These are phyloP conservation scores for Chroicocephalus ridibundus DNA, from an alignment of 2,113 vertebrate species.

Conservation along the genomic window DNA sequence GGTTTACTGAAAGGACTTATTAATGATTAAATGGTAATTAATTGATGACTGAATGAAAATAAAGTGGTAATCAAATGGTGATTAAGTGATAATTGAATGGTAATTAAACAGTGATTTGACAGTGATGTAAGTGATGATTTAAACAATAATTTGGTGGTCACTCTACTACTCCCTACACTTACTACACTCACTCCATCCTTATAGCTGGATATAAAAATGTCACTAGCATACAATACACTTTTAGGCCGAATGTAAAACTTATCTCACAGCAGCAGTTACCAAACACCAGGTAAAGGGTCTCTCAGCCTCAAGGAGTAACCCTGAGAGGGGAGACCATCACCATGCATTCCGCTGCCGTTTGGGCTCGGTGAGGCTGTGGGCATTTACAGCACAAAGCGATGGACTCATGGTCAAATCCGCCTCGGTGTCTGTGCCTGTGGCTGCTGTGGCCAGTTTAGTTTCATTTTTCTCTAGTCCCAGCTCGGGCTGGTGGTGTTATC, in stretches of 20 bases:
- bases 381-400: rapidly evolving
- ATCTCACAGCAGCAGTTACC: background rate
- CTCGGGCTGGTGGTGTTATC: background rate
- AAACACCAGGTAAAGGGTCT: rapidly evolving
- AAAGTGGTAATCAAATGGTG: background rate
- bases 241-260: background rate
- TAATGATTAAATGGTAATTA: background rate
- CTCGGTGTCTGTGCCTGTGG: background rate
- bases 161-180: background rate
- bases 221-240: background rate
- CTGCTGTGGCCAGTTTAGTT: background rate
- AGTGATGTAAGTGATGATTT: background rate
- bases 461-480: background rate
- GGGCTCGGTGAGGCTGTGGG: rapidly evolving
- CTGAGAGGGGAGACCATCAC: background rate
- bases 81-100: background rate
- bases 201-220: rapidly evolving
- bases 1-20: background rate
- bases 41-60: background rate
- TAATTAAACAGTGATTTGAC: background rate
- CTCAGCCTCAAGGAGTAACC: background rate
- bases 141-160: background rate
- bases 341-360: rapidly evolving
- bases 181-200: background rate
- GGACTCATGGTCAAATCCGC: rapidly evolving